A percentile compares a stretch with the other conserved stretches of the same genome.
These are phyloP conservation scores for Pycnonotus jocosus DNA, from an alignment of 2,113 vertebrate genomes.

Conservation along the genomic window DNA sequence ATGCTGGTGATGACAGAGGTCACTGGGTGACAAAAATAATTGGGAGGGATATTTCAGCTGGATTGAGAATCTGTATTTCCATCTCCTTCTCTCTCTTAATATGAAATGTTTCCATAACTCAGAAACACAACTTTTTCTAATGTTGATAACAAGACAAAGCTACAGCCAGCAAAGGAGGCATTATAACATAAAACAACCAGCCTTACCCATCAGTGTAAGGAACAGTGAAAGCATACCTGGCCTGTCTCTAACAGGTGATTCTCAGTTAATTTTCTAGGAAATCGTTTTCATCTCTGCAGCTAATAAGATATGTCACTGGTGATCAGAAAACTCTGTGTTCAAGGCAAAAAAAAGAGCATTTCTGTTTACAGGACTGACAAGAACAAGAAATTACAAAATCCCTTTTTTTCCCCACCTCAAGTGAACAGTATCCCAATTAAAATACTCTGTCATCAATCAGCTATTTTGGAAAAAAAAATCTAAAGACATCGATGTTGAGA, in stretches of 20 bases:
- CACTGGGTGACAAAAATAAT: background rate
- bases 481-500: background rate
- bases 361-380: background rate
- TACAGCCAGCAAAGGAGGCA: background rate
- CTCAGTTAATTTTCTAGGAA: background rate
- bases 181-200: background rate
- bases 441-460: background rate
- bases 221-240: background rate
- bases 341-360: background rate
- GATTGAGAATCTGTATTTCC: background rate
- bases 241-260: background rate
- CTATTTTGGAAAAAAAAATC: background rate
- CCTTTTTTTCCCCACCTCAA: fast-evolving
- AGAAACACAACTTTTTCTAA: background rate
- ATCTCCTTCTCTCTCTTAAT: background rate
- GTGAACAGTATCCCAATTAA: background rate
- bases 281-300: background rate
- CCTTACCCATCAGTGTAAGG: background rate
- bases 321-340: background rate
- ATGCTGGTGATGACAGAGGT: background rate
- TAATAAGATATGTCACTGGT: background rate
- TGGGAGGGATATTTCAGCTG: background rate
- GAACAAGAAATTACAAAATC: background rate
- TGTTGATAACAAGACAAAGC: background rate
- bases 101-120: background rate